Evolutionary conservation across 2,797 vertebrate genomes (phyloP), one percentile per base, ranked within the genome.

Genomic region (Gadopsis marmoratus): DNA sequence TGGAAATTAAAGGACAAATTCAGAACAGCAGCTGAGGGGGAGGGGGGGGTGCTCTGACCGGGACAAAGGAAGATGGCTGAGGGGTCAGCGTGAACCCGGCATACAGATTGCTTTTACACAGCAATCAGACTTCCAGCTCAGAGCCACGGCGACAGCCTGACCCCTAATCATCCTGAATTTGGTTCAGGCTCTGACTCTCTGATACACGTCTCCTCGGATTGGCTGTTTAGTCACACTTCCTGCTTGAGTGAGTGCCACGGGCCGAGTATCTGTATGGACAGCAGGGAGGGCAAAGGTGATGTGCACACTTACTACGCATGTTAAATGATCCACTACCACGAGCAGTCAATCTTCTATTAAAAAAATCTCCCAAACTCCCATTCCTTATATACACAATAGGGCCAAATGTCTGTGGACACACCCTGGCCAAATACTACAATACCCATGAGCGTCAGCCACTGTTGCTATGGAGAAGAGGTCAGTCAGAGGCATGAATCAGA

Each of bases 1-100:
- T 86, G 79, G 82, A 93, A 94, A 94, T 92, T 85, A 89, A 90
- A 88, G 88, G 88, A 91, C 90, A 91, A 91, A 91, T 91, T 93
- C 85, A 82, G 87, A 93, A 76, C 92, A 93, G 89, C 82, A 88
- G 89, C 79, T 1, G 50, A 56, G 50, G 48, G 26, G 65, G 74
- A 60, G 73, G 71, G 64, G 60, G 71, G 71, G 75, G 58, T 14
- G 61, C 64, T 39, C 63, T 56, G 67, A 67, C 60, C 56, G 33
- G 64, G 71, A 41, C 1, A 14, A 41, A 54, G 59, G 74, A 70
- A 48, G 62, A 61, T 68, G 82, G 74, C 64, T 4, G 47, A 55
- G 59, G 77, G 88, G 90, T 88, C 86, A 83, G 65, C 54, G 4
- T 74, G 65, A 62, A 75, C 71, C 53, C 59, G 69, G 67, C 84